Evolutionary conservation across 2,888 invertebrate genomes (phyloP), one percentile per base, ranked within the genome.

Genomic region (Agriopis aurantiaria): DNA sequence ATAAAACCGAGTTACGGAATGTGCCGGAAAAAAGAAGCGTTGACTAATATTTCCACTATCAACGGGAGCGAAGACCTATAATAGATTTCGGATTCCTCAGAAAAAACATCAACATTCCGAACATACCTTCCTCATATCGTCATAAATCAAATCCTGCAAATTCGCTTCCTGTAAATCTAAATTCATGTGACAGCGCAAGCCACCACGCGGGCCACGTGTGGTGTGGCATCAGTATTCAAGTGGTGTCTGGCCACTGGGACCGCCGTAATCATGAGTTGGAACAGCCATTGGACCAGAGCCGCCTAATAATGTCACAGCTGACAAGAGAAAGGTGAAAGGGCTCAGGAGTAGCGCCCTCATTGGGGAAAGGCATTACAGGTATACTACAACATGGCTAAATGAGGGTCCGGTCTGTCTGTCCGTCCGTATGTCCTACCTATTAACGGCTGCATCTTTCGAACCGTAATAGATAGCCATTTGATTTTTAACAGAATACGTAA

Each of bases 171-270:
- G 73, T 73, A 68, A 67, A 69, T 72, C 68, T 65, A 69, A 71
- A 71, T 71, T 71, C 70, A 71, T 71, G 70, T 63, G 66, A 66
- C 70, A 63, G 59, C 71, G 62, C 69, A 60, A 67, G 65, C 67
- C 65, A 65, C 68, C 58, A 60, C 61, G 45, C 46, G n/a, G n/a
- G 56, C 71, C 78, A 79, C 77, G 76, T 82, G 80, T 77, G 61
- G 52, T 23, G 43, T 4, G 62, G 57, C 51, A 73, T 77, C 73
- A 75, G 73, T 76, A 87, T 85, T 85, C 86, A 33, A 67, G 45
- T 80, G 81, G 82, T 76, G 75, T 73, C 46, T 17, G 62, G 68
- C 71, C 77, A 66, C 40, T 53, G 57, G 74, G 75, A 72, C 68
- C 68, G 53, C 45, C 61, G 61, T 72, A 73, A 75, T 76, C 67